Conservation (phyloP, 1,140 invertebrate species). For the Drosophila pectinifera region DNA sequence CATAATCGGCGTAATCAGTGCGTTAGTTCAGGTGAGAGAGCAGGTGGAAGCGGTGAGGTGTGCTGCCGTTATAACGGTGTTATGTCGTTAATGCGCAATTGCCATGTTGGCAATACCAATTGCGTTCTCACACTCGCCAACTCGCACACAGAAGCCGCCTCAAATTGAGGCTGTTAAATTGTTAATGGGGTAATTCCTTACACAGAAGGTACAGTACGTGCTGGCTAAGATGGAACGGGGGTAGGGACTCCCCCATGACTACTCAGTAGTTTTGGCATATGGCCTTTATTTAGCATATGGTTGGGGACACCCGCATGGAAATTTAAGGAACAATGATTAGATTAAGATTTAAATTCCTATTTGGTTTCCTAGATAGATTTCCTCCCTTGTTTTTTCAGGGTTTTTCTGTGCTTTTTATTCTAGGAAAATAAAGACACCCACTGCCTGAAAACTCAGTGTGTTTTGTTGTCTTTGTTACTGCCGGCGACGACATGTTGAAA, state of each 20-base stretch:
- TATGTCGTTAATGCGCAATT: conserved; percentile 84
- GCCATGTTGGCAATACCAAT: conserved; percentile 77
- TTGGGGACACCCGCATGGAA: too few relatives aligned
- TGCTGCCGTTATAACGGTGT: conserved; percentile 77
- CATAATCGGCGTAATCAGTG: conserved; percentile 76
- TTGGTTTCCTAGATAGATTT: too few relatives aligned
- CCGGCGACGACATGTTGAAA: conserved; percentile 77
- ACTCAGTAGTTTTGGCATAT: conserved; percentile 32
- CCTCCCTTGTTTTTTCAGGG: neutral
- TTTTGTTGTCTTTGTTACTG: conserved; percentile 71
- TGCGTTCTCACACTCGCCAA: conserved; percentile 33
- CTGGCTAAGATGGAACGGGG: conserved; percentile 1
- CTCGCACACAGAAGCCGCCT: conserved; percentile 42
- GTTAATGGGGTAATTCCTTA: conserved; percentile 79
- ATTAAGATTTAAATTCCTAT: too few relatives aligned
- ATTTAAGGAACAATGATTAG: too few relatives aligned
- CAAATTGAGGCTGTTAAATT: conserved; percentile 77
- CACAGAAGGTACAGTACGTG: conserved; percentile 50
- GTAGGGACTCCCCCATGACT: neutral
- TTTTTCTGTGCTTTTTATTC: neutral
- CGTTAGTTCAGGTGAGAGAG: conserved; percentile 12
- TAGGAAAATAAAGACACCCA: conserved; percentile 8
- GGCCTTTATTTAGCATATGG: conserved; percentile 11
- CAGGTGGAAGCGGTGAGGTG: neutral
- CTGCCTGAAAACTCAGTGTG: too few relatives aligned